Base-by-base conservation (phyloP, 53 echinoderm and acorn worm species). In the Actinopyga echinites region DNA sequence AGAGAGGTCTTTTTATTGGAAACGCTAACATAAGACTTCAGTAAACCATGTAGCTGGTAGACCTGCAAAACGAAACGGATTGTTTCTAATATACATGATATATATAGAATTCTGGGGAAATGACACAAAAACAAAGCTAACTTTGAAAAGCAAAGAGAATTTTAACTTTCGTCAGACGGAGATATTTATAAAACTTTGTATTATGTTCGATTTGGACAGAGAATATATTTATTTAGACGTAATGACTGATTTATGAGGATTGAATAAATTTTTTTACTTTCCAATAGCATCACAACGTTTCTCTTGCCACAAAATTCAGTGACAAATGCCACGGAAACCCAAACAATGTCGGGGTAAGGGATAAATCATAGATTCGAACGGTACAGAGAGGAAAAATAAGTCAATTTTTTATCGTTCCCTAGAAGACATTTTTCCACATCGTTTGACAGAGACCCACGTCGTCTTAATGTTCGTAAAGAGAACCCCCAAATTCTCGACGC, bases 281-380 rank as follows among this genome's bases (percentile, higher is more conserved):
- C 49, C 49, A 49, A 49, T n/a, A 42, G 71, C 25, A 21, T 71
- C 40, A 8, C 42, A 71, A 28, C 25, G 43, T 24, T 42, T 26
- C 25, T 71, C 36, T 40, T 12, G 20, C 71, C 13, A 9, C n/a
- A 34, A 25, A 71, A 5, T 42, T 71, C 44, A 42, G 71, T 71
- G 71, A 71, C 71, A 71, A 71, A 44, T 26, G 26, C 42, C 71
- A 42, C n/a, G 24, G 4, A 71, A 44, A 44, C 21, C 71, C 40
- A 71, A 71, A 71, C 71, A 71, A 71, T 40, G 37, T 42, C 45
- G 44, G 71, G 71, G 71, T 44, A 25, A 71, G 8, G 21, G 24
- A 71, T 71, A 71, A 71, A 71, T 71, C 71, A 71, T 42, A 25
- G 6, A 38, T 17, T 20, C n/a, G n/a, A 10, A 36, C 30, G 25